These are phyloP conservation scores for Petrocephalus schoutedeni DNA, from an alignment of 2,797 vertebrate species.

Conservation along the genomic window DNA sequence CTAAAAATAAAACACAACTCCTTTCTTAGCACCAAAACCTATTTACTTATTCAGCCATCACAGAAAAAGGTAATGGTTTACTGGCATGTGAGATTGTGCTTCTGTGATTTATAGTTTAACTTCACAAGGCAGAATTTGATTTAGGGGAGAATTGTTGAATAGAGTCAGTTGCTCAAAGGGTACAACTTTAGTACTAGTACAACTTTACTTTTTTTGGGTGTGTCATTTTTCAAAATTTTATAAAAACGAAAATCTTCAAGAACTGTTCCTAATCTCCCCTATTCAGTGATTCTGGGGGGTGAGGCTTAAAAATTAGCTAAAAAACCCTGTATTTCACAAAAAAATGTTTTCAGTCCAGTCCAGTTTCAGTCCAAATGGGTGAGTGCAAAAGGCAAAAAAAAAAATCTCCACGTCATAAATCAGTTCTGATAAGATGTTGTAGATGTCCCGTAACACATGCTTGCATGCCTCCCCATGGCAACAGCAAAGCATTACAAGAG, in stretches of 20 bases:
- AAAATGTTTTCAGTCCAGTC: too few relatives aligned
- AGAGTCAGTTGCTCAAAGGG: neutral
- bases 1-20: constrained; percentile 47
- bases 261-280: too few relatives aligned
- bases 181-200: neutral
- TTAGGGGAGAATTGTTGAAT: neutral
- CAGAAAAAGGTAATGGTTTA: constrained; percentile 16
- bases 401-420: neutral
- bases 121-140: neutral
- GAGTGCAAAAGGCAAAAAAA: neutral
- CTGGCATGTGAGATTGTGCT: constrained; percentile 18
- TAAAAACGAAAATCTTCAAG: neutral
- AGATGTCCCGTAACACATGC: neutral
- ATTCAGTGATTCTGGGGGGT: neutral
- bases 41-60: constrained; percentile 17
- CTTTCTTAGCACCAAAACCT: constrained; percentile 11
- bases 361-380: too few relatives aligned
- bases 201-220: neutral
- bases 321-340: neutral
- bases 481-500: neutral
- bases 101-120: neutral
- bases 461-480: neutral
- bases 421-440: neutral
- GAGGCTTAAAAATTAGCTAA: neutral
- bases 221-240: neutral